Percentiles rank a stretch among this genome's conserved stretches.
phyloP scores from a whole-genome alignment of 2,113 vertebrate genomes.

The Amblyopsis rosae region DNA sequence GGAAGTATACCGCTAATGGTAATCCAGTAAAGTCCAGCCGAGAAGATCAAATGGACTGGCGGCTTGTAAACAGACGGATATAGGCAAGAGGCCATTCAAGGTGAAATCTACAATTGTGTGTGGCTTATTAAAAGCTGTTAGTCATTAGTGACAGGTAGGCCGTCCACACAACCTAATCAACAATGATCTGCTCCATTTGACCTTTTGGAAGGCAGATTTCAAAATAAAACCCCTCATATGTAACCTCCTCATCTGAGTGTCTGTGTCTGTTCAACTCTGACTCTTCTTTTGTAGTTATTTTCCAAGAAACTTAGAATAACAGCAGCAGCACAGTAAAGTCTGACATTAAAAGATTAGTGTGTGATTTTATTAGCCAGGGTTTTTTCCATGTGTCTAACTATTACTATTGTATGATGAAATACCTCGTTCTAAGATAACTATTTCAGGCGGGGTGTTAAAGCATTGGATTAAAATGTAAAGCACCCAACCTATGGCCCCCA shows the following conservation, averaged over 20 bases:
- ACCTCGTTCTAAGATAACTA: neutral
- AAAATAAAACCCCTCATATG: neutral
- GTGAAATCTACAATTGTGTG: neutral
- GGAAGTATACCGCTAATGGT: slow-evolving; percentile 7
- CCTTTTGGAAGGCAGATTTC: neutral
- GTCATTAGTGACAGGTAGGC: neutral
- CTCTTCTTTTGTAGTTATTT: neutral
- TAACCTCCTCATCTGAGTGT: neutral
- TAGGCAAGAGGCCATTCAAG: neutral
- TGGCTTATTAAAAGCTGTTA: neutral
- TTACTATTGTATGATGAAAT: too few species aligned
- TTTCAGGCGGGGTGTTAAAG: too few species aligned
- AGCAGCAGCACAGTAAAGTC: too few species aligned
- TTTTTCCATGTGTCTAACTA: neutral
- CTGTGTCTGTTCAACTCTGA: neutral
- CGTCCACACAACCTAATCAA: neutral
- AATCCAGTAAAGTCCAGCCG: slow-evolving; percentile 6
- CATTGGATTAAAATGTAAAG: neutral
- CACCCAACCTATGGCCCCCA: too few species aligned
- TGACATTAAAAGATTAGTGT: too few species aligned
- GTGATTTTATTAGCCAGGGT: too few species aligned
- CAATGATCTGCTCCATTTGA: neutral
- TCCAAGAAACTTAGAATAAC: too few species aligned
- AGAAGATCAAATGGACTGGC: neutral
- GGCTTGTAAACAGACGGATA: neutral